These are phyloP conservation scores for Seriola aureovittata DNA, from an alignment of 2,113 vertebrate species.

Conservation along the genomic window DNA sequence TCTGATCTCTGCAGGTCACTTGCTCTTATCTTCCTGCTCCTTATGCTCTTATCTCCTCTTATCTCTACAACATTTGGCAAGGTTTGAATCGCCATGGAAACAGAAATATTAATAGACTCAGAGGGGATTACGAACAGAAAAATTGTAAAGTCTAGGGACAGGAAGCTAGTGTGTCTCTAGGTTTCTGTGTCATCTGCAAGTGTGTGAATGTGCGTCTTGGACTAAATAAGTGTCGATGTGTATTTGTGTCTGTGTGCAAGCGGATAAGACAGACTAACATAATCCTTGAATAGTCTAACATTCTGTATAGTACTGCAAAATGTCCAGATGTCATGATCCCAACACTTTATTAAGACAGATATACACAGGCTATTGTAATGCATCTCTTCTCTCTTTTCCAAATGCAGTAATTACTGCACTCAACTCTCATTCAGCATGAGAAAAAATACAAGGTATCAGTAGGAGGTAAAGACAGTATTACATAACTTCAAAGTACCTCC, in stretches of 20 bases:
- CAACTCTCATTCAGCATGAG: neutral
- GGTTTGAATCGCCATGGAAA: slow-evolving; percentile 78
- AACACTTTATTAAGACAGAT: slow-evolving; percentile 15
- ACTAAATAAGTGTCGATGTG: slow-evolving; percentile 38
- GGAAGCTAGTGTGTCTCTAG: slow-evolving; percentile 74
- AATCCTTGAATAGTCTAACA: slow-evolving; percentile 43
- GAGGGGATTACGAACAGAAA: slow-evolving; percentile 75
- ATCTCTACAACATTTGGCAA: slow-evolving; percentile 75
- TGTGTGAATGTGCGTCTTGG: slow-evolving; percentile 49
- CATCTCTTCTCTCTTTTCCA: slow-evolving; percentile 1
- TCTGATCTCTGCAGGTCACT: slow-evolving; percentile 78
- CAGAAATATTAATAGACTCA: slow-evolving; percentile 79
- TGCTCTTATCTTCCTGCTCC: slow-evolving; percentile 75
- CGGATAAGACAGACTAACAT: slow-evolving; percentile 41
- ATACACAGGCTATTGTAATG: slow-evolving; percentile 12
- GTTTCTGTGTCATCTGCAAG: slow-evolving; percentile 74
- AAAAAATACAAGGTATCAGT: neutral
- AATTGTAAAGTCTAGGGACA: slow-evolving; percentile 62
- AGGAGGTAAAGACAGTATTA: slow-evolving; percentile 10
- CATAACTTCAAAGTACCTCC: slow-evolving; percentile 10
- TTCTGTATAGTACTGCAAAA: slow-evolving; percentile 16
- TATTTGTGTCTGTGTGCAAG: slow-evolving; percentile 3
- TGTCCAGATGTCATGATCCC: slow-evolving; percentile 38
- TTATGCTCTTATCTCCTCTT: slow-evolving; percentile 80
- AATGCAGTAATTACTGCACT: neutral